Base-by-base conservation (phyloP, 2,888 invertebrate species). In the Lithosia quadra region DNA sequence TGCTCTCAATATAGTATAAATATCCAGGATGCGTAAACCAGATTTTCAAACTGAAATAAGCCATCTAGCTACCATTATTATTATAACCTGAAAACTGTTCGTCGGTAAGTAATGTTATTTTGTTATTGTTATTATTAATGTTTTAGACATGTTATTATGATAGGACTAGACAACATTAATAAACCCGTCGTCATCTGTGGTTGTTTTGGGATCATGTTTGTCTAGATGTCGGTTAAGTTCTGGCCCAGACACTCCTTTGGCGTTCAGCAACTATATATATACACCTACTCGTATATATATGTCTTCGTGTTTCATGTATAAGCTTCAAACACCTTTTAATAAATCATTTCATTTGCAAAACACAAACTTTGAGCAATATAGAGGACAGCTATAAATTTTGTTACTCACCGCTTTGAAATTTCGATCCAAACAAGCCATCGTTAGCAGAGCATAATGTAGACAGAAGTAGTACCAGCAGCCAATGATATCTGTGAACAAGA, bases 371-470 rank as follows among this genome's bases (percentile, higher is more conserved):
- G 39, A 15, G 39, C 13, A 39, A 0, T 0, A 39, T 15, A 15
- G 15, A 39, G 2, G 28, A 28, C 2, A 5, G 0, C 15, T 2
- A 39, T 39, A 2, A 15, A 1, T 43, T 43, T 22, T 24, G 21
- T 56, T 9, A 53, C 63, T 63, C 9, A 63, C 63, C 63, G 9
- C 21, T 63, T 75, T 90, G 90, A 79, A 90, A 94, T 85, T 93
- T 94, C 0, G 93, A 83, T 70, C 91, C 89, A 71, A 90, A 92
- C 2, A 92, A 77, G 73, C 92, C 92, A 75, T 94, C 94, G 76
- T 86, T 91, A 57, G 92, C 94, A 60, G 87, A 81, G 73, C 90
- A 90, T 9, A 86, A 75, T 18, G 88, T 76, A 39, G 86, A 61
- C 21, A 84, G 75, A 7, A 91, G 74, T 5, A 89, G 74, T 43